A percentile compares a stretch with the other conserved stretches of the same genome.
Evolutionary conservation across 2,888 invertebrate species (phyloP).

Genomic region (Lycocerus yunnanus): DNA sequence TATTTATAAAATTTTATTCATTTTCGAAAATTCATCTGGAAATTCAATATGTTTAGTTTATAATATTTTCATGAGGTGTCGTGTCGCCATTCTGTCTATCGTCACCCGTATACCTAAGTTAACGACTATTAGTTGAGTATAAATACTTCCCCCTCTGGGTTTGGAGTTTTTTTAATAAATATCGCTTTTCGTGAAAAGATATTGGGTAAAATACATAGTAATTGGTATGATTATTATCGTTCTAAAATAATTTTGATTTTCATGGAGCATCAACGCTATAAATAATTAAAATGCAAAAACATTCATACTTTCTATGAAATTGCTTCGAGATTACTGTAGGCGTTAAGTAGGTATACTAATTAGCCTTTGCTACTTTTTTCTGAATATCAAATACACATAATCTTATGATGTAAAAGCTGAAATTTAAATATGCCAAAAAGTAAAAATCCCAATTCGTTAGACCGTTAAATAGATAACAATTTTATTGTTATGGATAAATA

Average conservation of each 20-base stretch:
- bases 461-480: not conserved
- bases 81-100: not conserved
- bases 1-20: not conserved
- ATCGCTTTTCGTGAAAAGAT: not conserved
- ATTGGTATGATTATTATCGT: not conserved
- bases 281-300: not conserved
- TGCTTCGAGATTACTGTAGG: not conserved
- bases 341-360: not conserved
- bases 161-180: not conserved
- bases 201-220: no score
- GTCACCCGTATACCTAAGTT: no score
- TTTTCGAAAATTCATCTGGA: not conserved
- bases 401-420: no score
- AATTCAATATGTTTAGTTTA: no score
- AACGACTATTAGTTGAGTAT: not conserved
- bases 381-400: no score
- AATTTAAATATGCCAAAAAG: no score
- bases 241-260: not conserved
- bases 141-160: not conserved
- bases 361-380: not conserved
- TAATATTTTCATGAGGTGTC: not conserved
- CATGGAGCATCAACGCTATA: not conserved
- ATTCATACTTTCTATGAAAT: not conserved
- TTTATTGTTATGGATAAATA: not conserved
- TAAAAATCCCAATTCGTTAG: no score